These are phyloP conservation scores for Calosoma granatense DNA, from an alignment of 1,140 invertebrate genomes.

Conservation along the genomic window DNA sequence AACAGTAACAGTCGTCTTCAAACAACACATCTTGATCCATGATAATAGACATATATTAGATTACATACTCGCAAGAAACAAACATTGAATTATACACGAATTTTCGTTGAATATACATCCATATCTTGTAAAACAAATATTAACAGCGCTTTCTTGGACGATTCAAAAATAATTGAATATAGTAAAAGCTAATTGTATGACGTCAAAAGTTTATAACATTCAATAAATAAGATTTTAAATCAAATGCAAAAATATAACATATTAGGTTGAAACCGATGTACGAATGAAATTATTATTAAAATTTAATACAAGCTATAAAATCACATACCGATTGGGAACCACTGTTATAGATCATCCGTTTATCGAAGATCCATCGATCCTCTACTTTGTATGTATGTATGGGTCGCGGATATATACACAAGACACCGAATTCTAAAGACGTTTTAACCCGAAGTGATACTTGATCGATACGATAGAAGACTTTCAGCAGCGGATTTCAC, in stretches of 20 bases:
- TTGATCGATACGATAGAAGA: not conserved
- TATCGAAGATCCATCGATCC: not conserved
- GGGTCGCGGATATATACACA: not conserved
- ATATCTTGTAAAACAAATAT: not conserved
- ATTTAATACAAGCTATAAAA: too few species aligned
- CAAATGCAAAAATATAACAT: too few species aligned
- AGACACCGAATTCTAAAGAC: slow-evolving; percentile 11
- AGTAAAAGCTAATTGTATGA: too few species aligned
- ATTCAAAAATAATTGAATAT: too few species aligned
- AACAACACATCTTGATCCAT: too few species aligned
- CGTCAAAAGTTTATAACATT: too few species aligned
- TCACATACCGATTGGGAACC: not conserved
- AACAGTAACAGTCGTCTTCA: too few species aligned
- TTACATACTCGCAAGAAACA: not conserved
- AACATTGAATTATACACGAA: not conserved
- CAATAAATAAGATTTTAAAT: too few species aligned
- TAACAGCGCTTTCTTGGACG: not conserved
- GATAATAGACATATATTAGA: too few species aligned
- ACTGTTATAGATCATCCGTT: too few species aligned
- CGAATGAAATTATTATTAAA: too few species aligned
- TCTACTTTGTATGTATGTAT: not conserved
- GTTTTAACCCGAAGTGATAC: slow-evolving; percentile 9
- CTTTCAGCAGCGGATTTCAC: not conserved
- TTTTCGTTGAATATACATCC: not conserved
- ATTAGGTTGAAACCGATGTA: too few species aligned